phyloP scores from a whole-genome alignment of 2,797 vertebrate species.

The Ibycter americanus region DNA sequence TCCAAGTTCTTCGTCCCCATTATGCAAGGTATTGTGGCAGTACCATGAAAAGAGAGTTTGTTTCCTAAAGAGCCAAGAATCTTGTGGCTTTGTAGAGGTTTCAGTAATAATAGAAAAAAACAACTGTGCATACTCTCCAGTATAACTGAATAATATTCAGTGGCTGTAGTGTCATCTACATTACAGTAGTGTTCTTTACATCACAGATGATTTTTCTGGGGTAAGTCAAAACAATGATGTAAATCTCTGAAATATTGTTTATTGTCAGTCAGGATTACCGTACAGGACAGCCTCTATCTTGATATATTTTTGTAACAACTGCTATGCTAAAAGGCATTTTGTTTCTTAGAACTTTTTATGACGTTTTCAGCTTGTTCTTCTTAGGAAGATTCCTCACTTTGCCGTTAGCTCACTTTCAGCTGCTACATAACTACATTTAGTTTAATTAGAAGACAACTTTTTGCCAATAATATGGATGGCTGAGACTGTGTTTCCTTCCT shows the following conservation, averaged over 20 bases:
- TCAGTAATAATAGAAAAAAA: background rate
- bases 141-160: background rate
- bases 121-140: background rate
- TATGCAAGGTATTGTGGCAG: background rate
- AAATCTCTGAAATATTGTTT: background rate
- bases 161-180: background rate
- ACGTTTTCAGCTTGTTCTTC: background rate
- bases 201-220: background rate
- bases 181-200: background rate
- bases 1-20: background rate
- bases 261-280: background rate
- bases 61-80: background rate
- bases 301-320: background rate
- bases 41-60: background rate
- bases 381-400: background rate
- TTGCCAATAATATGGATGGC: background rate
- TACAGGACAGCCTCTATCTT: background rate
- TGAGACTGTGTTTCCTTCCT: background rate
- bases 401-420: background rate
- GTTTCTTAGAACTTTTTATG: background rate
- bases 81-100: constrained; percentile 3
- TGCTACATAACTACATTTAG: background rate
- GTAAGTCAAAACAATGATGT: background rate
- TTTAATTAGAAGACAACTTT: background rate
- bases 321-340: background rate